Evolutionary conservation across 2,113 vertebrate species (phyloP).

Genomic region (Lasiurus cinereus): DNA sequence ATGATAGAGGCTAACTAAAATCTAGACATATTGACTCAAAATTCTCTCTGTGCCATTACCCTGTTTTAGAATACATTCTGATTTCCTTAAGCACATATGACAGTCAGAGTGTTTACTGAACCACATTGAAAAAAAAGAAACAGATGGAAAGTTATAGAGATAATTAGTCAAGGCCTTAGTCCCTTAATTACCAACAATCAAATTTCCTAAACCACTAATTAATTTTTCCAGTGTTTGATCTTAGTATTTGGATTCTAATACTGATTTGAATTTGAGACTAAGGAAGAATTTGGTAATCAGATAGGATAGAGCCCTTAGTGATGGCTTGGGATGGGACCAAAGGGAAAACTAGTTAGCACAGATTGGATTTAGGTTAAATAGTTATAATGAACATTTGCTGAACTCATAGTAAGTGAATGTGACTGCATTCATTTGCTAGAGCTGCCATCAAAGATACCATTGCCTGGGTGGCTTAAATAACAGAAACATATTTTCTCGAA

Average conservation of each 20-base stretch:
- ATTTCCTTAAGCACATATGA: neutral
- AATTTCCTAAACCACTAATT: conserved; percentile 22
- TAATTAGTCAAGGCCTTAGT: neutral
- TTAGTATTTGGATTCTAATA: neutral
- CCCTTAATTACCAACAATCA: neutral
- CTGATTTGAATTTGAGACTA: neutral
- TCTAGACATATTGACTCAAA: neutral
- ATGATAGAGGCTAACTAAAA: neutral
- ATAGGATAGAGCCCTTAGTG: neutral
- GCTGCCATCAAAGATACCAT: neutral
- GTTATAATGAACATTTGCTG: neutral
- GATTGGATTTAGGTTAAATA: neutral
- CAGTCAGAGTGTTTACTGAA: neutral
- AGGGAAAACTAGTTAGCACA: neutral
- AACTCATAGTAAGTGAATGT: neutral
- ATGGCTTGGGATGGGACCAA: neutral
- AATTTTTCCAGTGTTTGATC: neutral
- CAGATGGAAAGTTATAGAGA: neutral
- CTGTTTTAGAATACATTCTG: neutral
- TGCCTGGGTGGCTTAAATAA: neutral
- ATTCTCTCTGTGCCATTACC: neutral
- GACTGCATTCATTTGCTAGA: neutral
- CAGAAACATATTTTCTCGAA: neutral
- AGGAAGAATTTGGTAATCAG: neutral
- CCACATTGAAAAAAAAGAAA: neutral